Evolutionary conservation across 2,888 invertebrate genomes (phyloP), one percentile per base, ranked within the genome.

Genomic region (Drosophila leonis): DNA sequence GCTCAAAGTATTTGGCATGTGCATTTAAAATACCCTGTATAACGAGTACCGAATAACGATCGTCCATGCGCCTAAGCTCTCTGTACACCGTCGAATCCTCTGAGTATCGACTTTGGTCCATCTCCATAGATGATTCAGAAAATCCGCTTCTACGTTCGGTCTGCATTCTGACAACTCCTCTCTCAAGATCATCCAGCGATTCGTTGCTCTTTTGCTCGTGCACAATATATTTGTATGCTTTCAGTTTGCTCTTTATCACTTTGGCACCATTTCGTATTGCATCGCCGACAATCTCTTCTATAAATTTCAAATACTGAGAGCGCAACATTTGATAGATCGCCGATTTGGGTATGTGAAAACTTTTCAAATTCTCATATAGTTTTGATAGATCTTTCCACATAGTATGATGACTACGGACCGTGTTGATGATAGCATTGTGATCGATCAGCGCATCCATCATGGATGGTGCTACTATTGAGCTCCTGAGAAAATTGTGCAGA

Each of bases 311-410:
- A 24, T 86, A 82, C n/a, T 80, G 86, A 0, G 31, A 18, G 7
- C n/a, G 44, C 1, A 82, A 46, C 0, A 66, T 10, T 1, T 61
- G 15, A 3, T 42, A 10, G 0, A 63, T 49, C 0, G 52, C 46
- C 0, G 0, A 0, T 0, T 3, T 29, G 3, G 9, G 12, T 4
- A 82, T 10, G 2, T 65, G 56, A 0, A 68, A 18, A 0, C 9
- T 3, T 12, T n/a, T 7, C 10, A 88, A 6, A 15, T 83, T 68
- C 1, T n/a, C 0, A n/a, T 65, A 27, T 2, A 86, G 29, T 2
- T n/a, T 31, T 0, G 18, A 18, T 10, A 82, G 49, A 3, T 42
- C 49, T 4, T 15, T 31, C 82, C 82, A 82, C 88, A 82, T 84
- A 4, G 39, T 54, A 41, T 87, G 88, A 41, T 87, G 88, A 0